Evolutionary conservation across 2,888 invertebrate genomes (phyloP).

Genomic region (Ormyrus nitidulus): DNA sequence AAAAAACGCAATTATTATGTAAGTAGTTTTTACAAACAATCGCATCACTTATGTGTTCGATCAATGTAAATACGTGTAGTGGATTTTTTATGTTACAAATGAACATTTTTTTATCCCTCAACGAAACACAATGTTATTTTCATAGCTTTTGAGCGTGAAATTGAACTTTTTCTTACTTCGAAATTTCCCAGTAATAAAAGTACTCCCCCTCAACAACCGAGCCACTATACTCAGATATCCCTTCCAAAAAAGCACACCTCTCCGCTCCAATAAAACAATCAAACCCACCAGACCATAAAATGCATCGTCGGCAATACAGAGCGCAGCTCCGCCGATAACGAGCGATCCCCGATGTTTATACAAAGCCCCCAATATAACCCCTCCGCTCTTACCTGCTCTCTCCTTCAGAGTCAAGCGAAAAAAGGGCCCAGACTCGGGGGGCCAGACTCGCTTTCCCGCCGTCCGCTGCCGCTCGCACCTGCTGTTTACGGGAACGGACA

Average conservation of each 20-base stretch:
- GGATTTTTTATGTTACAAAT: too few species aligned
- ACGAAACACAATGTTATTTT: too few species aligned
- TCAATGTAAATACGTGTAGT: too few species aligned
- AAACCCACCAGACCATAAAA: slow-evolving; percentile 22
- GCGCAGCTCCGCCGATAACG: background rate
- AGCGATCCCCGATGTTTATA: slow-evolving; percentile 8
- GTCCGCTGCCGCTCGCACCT: slow-evolving; percentile 65
- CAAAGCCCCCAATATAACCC: slow-evolving; percentile 10
- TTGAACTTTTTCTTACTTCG: too few species aligned
- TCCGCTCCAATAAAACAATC: background rate
- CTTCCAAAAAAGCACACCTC: too few species aligned
- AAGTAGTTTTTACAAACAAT: background rate
- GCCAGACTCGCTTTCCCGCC: slow-evolving; percentile 48
- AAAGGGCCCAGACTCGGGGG: slow-evolving; percentile 15
- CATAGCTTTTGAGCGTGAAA: too few species aligned
- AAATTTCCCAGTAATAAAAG: too few species aligned
- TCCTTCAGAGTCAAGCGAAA: slow-evolving; percentile 3
- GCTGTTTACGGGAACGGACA: slow-evolving; percentile 61
- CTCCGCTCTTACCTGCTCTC: background rate
- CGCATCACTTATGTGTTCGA: too few species aligned
- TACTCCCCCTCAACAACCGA: too few species aligned
- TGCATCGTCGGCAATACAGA: background rate
- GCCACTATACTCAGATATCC: too few species aligned
- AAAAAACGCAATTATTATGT: background rate
- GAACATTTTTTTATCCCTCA: too few species aligned